Evolutionary conservation across 2,797 vertebrate genomes (phyloP).

Genomic region (Xenopus petersii): DNA sequence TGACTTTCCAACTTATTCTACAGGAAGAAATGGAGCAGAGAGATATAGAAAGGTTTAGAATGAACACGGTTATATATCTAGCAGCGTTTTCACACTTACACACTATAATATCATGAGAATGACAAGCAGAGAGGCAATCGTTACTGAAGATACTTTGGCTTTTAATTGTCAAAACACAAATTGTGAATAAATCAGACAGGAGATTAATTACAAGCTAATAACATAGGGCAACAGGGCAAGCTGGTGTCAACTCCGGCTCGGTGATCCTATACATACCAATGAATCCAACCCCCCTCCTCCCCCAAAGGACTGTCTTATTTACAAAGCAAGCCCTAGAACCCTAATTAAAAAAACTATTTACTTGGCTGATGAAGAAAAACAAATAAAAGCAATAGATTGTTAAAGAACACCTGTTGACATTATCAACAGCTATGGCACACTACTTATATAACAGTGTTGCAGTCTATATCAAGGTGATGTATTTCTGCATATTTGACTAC

Average conservation of each 20-base stretch:
- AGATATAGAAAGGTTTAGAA: not conserved
- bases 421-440: too few species aligned
- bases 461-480: too few species aligned
- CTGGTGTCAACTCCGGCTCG: conserved; percentile 1
- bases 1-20: not conserved
- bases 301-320: too few species aligned
- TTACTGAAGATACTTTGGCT: not conserved
- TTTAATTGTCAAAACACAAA: conserved; percentile 4
- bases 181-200: conserved; percentile 1
- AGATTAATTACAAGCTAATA: conserved; percentile 26
- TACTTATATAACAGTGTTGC: too few species aligned
- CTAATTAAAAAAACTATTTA: too few species aligned
- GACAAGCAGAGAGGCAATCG: not conserved
- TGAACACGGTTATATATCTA: not conserved
- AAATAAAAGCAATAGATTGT: too few species aligned
- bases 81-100: not conserved
- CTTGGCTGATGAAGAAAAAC: too few species aligned
- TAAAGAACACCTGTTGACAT: too few species aligned
- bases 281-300: not conserved
- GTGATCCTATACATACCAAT: conserved; percentile 2
- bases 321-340: too few species aligned
- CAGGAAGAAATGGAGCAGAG: not conserved
- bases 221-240: conserved; percentile 17
- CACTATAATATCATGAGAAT: not conserved
- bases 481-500: too few species aligned